These are phyloP conservation scores for Semnornis frantzii DNA, from an alignment of 2,113 vertebrate species.

Conservation along the genomic window DNA sequence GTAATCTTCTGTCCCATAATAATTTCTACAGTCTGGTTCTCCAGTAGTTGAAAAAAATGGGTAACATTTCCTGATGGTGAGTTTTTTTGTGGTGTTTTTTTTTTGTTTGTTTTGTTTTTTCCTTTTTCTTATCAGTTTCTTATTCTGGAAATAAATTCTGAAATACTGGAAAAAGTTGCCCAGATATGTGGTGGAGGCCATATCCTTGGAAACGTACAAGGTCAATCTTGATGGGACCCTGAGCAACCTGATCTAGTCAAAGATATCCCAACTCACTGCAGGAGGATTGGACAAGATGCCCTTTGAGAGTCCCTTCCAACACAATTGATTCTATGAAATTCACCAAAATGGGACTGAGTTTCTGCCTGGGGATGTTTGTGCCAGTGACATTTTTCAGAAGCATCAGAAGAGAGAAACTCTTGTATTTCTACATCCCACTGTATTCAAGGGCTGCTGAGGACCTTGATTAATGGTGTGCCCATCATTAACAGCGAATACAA, in stretches of 20 bases:
- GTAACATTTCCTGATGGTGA: background rate
- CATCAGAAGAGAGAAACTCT: background rate
- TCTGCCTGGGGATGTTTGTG: background rate
- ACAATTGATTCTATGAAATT: no score
- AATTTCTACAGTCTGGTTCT: background rate
- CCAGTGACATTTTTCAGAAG: accelerated
- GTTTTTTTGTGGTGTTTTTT: background rate
- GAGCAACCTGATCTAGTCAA: no score
- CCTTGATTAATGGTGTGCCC: background rate
- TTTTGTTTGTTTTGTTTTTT: background rate
- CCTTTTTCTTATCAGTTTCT: background rate
- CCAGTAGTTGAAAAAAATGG: background rate
- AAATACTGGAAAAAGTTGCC: no score
- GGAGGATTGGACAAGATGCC: no score
- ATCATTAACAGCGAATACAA: background rate
- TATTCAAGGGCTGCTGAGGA: background rate
- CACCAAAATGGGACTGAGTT: background rate
- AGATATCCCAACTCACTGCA: no score
- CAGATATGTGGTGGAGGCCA: background rate
- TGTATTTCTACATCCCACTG: background rate
- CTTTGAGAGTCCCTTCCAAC: no score
- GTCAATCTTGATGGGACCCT: no score
- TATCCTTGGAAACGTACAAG: no score
- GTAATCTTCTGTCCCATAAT: background rate
- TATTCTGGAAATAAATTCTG: background rate